phyloP scores from a whole-genome alignment of 2,797 vertebrate genomes.

The Notamacropus eugenii region DNA sequence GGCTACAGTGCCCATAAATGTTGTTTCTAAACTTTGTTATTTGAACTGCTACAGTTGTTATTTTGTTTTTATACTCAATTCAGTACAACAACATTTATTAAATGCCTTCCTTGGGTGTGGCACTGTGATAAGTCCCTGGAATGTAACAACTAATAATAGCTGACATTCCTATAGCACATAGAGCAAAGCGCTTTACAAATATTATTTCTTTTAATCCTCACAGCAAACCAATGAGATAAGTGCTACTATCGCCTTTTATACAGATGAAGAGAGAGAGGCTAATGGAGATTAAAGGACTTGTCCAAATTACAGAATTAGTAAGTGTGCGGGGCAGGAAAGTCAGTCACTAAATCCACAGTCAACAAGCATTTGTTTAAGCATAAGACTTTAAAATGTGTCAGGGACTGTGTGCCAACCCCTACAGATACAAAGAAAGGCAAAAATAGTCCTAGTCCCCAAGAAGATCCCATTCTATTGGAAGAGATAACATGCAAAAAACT shows the following conservation, averaged over 20 bases:
- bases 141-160: constrained; percentile 34
- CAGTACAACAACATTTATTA: background rate
- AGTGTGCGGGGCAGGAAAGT: background rate
- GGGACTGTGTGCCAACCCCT: background rate
- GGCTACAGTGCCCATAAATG: constrained; percentile 57
- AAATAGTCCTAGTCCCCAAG: background rate
- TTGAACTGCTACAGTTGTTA: constrained; percentile 61
- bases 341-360: background rate
- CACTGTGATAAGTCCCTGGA: constrained; percentile 32
- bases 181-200: background rate
- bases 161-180: constrained; percentile 50
- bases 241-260: background rate
- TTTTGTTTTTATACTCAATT: constrained; percentile 56
- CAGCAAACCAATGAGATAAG: constrained; percentile 54
- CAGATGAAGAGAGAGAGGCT: background rate
- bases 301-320: background rate
- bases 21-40: constrained; percentile 56
- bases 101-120: constrained; percentile 50
- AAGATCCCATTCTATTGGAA: background rate
- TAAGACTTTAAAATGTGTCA: background rate
- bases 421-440: background rate
- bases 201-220: constrained; percentile 47
- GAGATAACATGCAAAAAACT: background rate
- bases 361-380: background rate
- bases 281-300: background rate